Evolutionary conservation across 2,113 vertebrate genomes (phyloP).

Genomic region (Junco hyemalis): DNA sequence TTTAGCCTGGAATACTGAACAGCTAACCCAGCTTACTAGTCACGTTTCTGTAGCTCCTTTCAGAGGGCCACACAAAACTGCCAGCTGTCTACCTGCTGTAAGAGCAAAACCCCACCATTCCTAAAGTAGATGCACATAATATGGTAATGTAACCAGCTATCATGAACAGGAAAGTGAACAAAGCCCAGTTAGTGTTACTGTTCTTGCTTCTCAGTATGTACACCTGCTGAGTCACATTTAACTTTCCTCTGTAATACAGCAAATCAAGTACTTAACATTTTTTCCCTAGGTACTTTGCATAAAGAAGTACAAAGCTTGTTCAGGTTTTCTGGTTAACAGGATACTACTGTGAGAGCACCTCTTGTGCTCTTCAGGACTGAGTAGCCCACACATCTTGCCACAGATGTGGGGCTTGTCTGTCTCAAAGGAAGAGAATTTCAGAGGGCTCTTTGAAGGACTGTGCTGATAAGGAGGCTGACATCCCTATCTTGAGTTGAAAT

Average conservation of each 20-base stretch:
- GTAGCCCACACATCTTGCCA: constrained; percentile 6
- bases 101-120: background rate
- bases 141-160: background rate
- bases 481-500: constrained; percentile 8
- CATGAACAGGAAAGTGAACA: background rate
- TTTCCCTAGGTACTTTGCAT: background rate
- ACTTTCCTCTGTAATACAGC: background rate
- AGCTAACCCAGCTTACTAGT: background rate
- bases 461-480: constrained; percentile 41
- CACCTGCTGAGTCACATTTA: background rate
- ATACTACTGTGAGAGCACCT: background rate
- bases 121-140: background rate
- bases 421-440: background rate
- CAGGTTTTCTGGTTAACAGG: background rate
- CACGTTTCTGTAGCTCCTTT: background rate
- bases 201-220: background rate
- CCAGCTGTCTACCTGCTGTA: background rate
- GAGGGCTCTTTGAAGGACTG: constrained; percentile 2
- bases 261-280: background rate
- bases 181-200: background rate
- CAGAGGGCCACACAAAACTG: background rate
- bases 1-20: background rate
- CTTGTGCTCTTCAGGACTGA: background rate
- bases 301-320: background rate
- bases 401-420: background rate